Evolutionary conservation across 2,888 invertebrate genomes (phyloP), one percentile per base, ranked within the genome.

Genomic region (Anthrax anthrax): DNA sequence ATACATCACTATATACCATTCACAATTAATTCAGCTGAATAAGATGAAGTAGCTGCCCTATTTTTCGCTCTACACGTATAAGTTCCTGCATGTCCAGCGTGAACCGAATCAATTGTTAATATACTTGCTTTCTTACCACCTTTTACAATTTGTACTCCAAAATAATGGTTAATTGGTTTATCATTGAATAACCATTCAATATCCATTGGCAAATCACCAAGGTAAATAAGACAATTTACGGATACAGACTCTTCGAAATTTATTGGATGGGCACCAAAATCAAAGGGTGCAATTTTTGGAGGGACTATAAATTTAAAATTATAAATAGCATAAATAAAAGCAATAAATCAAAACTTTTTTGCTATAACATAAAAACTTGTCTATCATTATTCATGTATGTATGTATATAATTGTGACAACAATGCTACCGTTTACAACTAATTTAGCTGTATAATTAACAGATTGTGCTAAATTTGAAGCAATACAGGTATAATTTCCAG

Each of bases 61-160:
- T 85, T 86, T 56, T 74, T 74, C 16, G 82, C 85, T 49, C 74
- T 71, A 66, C 87, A 87, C 42, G 82, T 80, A 61, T 85, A 87
- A 58, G 77, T 77, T 43, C 85, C 85, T 54, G 78, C 78, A 65
- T 85, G 82, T 45, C 71, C 72, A 60, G 70, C 75, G 57, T 74
- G 71, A 46, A 75, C 76, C 40, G 76, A 73, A 63, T 77, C 77
- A 57, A 79, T 76, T 52, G 76, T 73, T 59, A 79, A 70, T 57
- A 76, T 68, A 56, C 75, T 77, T 49, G 75, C 75, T 59, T 76
- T 73, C 60, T 75, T 70, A 54, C 78, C 77, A 55, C 77, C 62
- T 51, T 62, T 68, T 2, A 64, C 59, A 39, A 67, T 70, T 38
- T 72, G 62, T 37, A 72, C 60, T 51, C 70, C 68, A 4, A 58